phyloP scores from a whole-genome alignment of 1,140 invertebrate species.

The Ceratina australensis region DNA sequence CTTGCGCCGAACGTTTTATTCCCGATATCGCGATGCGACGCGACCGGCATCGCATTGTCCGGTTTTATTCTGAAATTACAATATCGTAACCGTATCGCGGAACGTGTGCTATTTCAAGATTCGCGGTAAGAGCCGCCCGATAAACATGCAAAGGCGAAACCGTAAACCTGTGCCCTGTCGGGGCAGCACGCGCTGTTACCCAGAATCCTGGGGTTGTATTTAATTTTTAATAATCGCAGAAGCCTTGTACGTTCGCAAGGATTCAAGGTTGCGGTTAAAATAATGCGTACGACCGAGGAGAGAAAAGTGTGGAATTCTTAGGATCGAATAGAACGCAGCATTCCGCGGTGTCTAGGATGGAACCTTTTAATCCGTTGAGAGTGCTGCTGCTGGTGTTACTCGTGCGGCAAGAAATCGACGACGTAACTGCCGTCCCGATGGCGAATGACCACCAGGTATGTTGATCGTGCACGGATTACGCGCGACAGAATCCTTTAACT shows the following conservation, averaged over 20 bases:
- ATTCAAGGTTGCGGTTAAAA: too few species aligned
- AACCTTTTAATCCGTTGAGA: conserved; percentile 68
- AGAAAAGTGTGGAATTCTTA: conserved; percentile 10
- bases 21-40: neutral
- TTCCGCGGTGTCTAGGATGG: conserved; percentile 54
- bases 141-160: neutral
- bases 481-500: conserved; percentile 10
- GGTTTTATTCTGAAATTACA: conserved; percentile 6
- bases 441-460: conserved; percentile 56
- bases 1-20: neutral
- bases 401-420: conserved; percentile 21
- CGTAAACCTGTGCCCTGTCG: too few species aligned
- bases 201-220: too few species aligned
- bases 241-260: too few species aligned
- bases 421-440: conserved; percentile 58
- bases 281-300: neutral
- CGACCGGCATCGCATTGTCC: too few species aligned
- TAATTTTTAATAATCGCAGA: too few species aligned
- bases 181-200: too few species aligned
- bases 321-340: too few species aligned
- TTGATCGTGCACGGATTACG: neutral
- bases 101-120: neutral
- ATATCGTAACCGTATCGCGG: neutral
- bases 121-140: neutral
- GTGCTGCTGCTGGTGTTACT: conserved; percentile 60